These are phyloP conservation scores for Phyllotreta cruciferae DNA, from an alignment of 2,888 invertebrate genomes.

Conservation along the genomic window DNA sequence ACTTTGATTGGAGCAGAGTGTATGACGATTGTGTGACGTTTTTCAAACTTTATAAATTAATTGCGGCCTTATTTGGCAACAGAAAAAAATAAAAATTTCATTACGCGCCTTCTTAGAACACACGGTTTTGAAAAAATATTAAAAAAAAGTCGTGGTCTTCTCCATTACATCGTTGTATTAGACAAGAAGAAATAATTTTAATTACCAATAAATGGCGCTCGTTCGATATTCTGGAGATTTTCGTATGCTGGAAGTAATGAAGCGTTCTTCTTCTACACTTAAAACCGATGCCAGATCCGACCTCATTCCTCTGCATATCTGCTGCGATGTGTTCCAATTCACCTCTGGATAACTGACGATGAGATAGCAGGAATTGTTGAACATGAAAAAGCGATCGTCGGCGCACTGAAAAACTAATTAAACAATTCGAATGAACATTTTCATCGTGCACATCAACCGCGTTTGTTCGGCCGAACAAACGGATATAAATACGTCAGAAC, in stretches of 20 bases:
- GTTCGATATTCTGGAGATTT: constrained; percentile 76
- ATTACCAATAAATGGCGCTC: constrained; percentile 73
- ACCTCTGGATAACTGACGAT: constrained; percentile 80
- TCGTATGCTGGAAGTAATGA: constrained; percentile 72
- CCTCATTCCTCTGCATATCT: constrained; percentile 76
- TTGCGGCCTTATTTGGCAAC: too few relatives aligned
- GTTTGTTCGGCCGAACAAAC: not conserved
- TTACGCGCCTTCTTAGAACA: too few relatives aligned
- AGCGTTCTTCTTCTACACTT: constrained; percentile 73
- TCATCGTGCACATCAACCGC: not conserved
- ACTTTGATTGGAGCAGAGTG: too few relatives aligned
- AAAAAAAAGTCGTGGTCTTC: too few relatives aligned
- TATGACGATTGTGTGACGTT: too few relatives aligned
- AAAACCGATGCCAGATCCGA: constrained; percentile 74
- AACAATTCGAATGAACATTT: not conserved
- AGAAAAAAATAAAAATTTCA: too few relatives aligned
- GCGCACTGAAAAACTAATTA: constrained; percentile 70
- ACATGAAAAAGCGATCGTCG: constrained; percentile 73
- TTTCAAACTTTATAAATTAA: too few relatives aligned
- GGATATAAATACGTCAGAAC: not conserved
- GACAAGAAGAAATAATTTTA: not conserved
- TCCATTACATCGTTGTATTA: not conserved
- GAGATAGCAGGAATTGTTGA: constrained; percentile 77
- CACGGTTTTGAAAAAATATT: too few relatives aligned
- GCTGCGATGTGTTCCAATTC: constrained; percentile 73